Base-by-base conservation (phyloP, 2,113 vertebrate species). In the Myotis yumanensis region DNA sequence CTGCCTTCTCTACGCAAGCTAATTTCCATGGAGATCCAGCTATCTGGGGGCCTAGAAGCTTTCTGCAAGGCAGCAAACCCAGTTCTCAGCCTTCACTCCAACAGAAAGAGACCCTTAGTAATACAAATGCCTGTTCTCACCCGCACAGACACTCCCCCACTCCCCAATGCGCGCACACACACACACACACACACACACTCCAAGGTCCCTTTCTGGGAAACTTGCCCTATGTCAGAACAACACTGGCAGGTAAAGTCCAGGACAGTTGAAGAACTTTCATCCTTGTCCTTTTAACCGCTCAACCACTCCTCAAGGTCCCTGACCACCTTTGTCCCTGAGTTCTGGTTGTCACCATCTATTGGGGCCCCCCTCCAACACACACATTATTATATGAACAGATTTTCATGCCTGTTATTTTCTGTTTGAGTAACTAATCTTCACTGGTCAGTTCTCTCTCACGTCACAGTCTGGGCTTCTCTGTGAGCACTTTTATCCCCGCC, bases 1-100 rank as follows among this genome's bases (percentile, higher is more conserved):
- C 96, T 97, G 90, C 82, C 97, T 93, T 96, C 91, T 97, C 84
- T 86, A 87, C 7, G 62, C 81, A 82, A 95, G 83, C 76, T 84
- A 92, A 98, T 98, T 98, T 98, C 98, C 98, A 98, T 98, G 98
- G 98, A 98, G 97, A 98, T 95, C 32, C 93, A 97, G 96, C 95
- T 95, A 52, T 93, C 96, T 97, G 85, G 97, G 97, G 91, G 35
- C 92, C 84, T 95, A 28, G 64, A 79, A 95, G 89, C 75, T 66
- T 97, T 73, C 91, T 86, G 75, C 46, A 54, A 92, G 75, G 79
- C 93, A 37, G 52, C 59, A 11, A 66, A 51, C 84, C 52, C 66
- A 23, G 80, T 43, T 77, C 62, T 8, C 30, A 77, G 94, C 77
- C 72, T 43, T 54, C 62, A 9, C 48, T 54, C 72, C 40, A 17